phyloP scores from a whole-genome alignment of 2,797 vertebrate genomes.

The Myripristis jacobus region DNA sequence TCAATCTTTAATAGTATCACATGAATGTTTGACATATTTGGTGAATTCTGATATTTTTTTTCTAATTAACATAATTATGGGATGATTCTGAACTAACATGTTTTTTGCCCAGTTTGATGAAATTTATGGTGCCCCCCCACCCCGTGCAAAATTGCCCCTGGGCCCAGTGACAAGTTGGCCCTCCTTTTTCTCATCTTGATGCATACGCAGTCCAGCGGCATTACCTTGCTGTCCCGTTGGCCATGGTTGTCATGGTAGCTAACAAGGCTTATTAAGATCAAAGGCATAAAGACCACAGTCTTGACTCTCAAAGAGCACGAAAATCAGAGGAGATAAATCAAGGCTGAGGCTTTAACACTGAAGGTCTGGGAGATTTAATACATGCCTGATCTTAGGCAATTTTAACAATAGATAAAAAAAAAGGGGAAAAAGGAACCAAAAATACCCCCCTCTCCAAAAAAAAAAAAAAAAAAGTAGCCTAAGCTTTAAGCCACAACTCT shows the following conservation, averaged over 20 bases:
- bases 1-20: no score
- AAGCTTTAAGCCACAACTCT: no score
- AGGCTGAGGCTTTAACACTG: background rate
- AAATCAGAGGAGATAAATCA: slow-evolving; percentile 26
- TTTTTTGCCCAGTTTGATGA: background rate
- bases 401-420: background rate
- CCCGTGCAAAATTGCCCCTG: background rate
- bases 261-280: slow-evolving; percentile 14
- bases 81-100: background rate
- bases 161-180: background rate
- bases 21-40: no score
- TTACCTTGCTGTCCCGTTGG: slow-evolving; percentile 7
- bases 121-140: no score
- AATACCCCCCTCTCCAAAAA: no score
- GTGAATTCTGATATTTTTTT: background rate
- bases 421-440: background rate
- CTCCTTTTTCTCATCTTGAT: background rate
- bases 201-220: background rate
- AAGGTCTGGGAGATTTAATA: background rate
- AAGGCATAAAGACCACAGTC: slow-evolving; percentile 8
- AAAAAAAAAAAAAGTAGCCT: no score
- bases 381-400: background rate
- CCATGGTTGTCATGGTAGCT: slow-evolving; percentile 30
- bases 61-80: background rate
- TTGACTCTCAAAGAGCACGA: slow-evolving; percentile 11